Percentiles rank a stretch among this genome's conserved stretches.
Evolutionary conservation across 2,888 invertebrate species (phyloP).

Genomic region (Lamellibrachia columna): DNA sequence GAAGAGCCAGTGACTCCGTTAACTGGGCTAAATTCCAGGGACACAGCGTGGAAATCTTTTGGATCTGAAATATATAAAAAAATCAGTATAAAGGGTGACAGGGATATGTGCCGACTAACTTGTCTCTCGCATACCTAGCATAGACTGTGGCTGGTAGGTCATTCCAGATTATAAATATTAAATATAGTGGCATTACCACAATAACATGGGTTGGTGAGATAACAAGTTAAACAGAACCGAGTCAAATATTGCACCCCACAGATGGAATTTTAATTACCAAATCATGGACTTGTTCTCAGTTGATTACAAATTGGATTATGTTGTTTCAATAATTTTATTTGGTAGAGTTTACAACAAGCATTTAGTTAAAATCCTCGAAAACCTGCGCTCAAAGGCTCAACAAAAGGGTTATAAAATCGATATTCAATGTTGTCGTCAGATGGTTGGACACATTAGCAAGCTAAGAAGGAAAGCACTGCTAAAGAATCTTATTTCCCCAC

Average conservation of each 20-base stretch:
- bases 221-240: background rate
- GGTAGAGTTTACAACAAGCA: background rate
- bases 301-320: background rate
- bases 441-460: too few species aligned
- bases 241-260: too few species aligned
- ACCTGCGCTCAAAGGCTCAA: too few species aligned
- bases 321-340: background rate
- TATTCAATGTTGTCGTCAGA: too few species aligned
- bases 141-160: too few species aligned
- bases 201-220: too few species aligned
- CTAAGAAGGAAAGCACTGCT: background rate
- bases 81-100: background rate
- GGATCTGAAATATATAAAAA: background rate
- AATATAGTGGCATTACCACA: too few species aligned
- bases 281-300: background rate
- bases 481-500: background rate
- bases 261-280: background rate
- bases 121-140: too few species aligned
- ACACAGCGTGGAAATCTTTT: background rate
- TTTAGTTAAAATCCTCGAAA: background rate
- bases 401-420: too few species aligned
- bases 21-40: background rate
- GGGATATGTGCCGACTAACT: too few species aligned
- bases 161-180: too few species aligned
- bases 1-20: background rate